A percentile compares a stretch with the other conserved stretches of the same genome.
Conservation (phyloP, 2,113 vertebrate species). For the Elanoides forficatus region DNA sequence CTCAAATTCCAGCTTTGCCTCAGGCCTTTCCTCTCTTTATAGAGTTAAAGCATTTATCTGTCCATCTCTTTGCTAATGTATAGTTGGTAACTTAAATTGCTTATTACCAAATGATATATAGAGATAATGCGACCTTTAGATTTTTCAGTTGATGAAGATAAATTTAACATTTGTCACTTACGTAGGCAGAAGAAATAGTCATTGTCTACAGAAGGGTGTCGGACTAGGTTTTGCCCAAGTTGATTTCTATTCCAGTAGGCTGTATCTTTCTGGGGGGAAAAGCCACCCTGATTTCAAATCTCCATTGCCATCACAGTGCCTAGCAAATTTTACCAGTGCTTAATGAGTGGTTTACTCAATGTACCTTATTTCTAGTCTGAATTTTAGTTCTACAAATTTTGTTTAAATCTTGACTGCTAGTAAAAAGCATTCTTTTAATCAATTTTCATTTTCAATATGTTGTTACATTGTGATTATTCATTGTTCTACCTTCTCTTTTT, state of each 20-base stretch:
- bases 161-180: not conserved
- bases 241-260: not conserved
- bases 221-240: not conserved
- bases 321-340: not conserved
- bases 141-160: not conserved
- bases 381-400: not conserved
- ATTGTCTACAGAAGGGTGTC: not conserved
- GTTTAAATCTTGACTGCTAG: not conserved
- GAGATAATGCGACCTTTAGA: not conserved
- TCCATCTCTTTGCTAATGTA: not conserved
- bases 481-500: not conserved
- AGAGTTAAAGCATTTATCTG: not conserved
- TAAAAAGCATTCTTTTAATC: not conserved
- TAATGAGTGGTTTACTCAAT: not conserved
- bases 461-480: not conserved
- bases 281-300: not conserved
- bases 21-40: not conserved
- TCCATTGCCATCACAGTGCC: not conserved
- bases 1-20: not conserved
- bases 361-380: not conserved
- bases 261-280: fast-evolving
- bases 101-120: not conserved
- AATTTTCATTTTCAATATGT: not conserved
- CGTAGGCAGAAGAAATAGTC: not conserved
- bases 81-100: not conserved